Percentiles rank a stretch among this genome's conserved stretches.
phyloP scores from a whole-genome alignment of 2,888 invertebrate species.

The Parnassius orleans region DNA sequence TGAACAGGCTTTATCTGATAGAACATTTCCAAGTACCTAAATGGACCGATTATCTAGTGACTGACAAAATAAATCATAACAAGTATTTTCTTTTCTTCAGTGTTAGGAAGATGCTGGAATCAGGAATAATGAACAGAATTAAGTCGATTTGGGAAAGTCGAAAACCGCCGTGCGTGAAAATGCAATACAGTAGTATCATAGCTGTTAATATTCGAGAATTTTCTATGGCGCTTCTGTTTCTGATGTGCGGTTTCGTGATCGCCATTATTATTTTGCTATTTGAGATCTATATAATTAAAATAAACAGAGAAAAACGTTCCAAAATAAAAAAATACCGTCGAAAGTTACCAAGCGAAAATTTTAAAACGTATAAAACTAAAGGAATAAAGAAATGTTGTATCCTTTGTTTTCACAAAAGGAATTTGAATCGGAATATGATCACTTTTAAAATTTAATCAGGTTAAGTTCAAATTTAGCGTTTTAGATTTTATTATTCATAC shows the following conservation, averaged over 20 bases:
- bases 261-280: constrained; percentile 54
- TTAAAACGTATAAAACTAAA: constrained; percentile 7
- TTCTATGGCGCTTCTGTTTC: constrained; percentile 76
- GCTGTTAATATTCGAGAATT: constrained; percentile 82
- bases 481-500: no score
- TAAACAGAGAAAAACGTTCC: background rate
- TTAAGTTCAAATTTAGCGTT: no score
- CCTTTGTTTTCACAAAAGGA: background rate
- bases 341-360: background rate
- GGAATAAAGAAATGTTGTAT: background rate
- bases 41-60: no score
- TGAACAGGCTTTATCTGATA: no score
- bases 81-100: constrained; percentile 52
- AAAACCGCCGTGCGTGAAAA: constrained; percentile 80
- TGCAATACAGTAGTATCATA: constrained; percentile 65
- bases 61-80: no score
- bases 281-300: constrained; percentile 47
- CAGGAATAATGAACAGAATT: constrained; percentile 81
- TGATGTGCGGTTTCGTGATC: constrained; percentile 69
- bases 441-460: constrained; percentile 19
- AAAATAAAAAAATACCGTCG: background rate
- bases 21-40: no score
- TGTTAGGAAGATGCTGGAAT: constrained; percentile 79
- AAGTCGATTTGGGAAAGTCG: constrained; percentile 80
- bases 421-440: background rate